Percentiles rank a stretch among this genome's conserved stretches.
These are phyloP conservation scores for Bothrops jararaca DNA, from an alignment of 2,113 vertebrate genomes.

Conservation along the genomic window DNA sequence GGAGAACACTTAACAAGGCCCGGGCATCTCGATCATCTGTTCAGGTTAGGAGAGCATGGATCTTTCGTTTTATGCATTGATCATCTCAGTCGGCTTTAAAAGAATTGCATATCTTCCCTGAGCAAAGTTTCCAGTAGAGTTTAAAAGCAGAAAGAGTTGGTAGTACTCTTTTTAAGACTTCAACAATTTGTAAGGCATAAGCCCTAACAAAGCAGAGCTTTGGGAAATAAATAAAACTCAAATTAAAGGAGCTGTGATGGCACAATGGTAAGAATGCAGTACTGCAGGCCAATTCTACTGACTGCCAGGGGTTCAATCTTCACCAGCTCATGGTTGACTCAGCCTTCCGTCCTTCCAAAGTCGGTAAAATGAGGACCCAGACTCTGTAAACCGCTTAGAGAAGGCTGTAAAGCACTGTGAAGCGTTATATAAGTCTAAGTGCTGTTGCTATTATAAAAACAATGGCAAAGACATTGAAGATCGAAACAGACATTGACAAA, in stretches of 20 bases:
- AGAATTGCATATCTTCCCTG: background rate
- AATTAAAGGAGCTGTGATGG: background rate
- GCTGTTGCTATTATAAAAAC: background rate
- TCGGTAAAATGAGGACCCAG: no score
- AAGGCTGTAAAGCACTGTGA: no score
- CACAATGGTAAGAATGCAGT: no score
- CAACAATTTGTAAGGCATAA: background rate
- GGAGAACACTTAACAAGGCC: conserved; percentile 90
- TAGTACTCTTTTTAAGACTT: background rate
- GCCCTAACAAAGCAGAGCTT: background rate
- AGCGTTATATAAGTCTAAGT: no score
- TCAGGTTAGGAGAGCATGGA: conserved; percentile 71
- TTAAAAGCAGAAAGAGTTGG: background rate
- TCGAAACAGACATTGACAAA: background rate
- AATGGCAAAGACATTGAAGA: background rate
- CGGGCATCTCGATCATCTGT: conserved; percentile 78
- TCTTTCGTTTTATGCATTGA: background rate
- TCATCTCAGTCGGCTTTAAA: background rate
- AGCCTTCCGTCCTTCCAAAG: no score
- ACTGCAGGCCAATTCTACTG: no score
- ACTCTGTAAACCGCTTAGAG: no score
- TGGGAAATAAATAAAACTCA: background rate
- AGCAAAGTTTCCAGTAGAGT: background rate
- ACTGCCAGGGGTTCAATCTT: no score
- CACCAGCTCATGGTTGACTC: no score